Percentiles rank a stretch among this genome's conserved stretches.
Evolutionary conservation across 2,113 vertebrate genomes (phyloP).

Genomic region (Morphnarchus princeps): DNA sequence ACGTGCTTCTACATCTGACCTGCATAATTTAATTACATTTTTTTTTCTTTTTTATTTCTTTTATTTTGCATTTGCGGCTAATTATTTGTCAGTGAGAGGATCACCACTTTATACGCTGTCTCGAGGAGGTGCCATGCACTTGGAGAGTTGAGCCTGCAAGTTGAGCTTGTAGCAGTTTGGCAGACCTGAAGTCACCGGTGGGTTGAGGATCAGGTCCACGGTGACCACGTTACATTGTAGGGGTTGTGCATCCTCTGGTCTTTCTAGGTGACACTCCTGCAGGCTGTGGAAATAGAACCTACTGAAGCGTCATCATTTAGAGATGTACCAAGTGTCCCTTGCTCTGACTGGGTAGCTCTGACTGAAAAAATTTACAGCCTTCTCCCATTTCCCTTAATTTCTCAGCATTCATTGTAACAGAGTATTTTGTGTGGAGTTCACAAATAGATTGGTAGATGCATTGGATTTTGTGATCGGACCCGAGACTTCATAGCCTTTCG

Average conservation of each 20-base stretch:
- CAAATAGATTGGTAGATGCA: background rate
- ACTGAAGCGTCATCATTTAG: background rate
- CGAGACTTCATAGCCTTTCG: background rate
- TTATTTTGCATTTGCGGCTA: background rate
- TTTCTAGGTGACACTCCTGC: background rate
- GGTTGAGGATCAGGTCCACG: background rate
- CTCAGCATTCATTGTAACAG: background rate
- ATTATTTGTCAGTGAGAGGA: background rate
- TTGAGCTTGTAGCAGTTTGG: background rate
- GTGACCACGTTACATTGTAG: background rate
- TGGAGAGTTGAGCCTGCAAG: background rate
- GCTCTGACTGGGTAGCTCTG: background rate
- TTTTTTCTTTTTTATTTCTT: background rate
- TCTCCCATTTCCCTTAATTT: background rate
- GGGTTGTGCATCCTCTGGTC: background rate
- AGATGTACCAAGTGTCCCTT: background rate
- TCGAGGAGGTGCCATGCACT: background rate
- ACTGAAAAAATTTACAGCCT: background rate
- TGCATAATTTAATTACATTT: background rate
- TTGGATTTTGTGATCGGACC: background rate
- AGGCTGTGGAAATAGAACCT: background rate
- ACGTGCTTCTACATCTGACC: background rate
- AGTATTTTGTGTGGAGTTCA: background rate
- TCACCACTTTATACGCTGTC: background rate
- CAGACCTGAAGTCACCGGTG: background rate